Evolutionary conservation across 2,113 vertebrate genomes (phyloP), one percentile per base, ranked within the genome.

Genomic region (Entomyzon cyanotis): DNA sequence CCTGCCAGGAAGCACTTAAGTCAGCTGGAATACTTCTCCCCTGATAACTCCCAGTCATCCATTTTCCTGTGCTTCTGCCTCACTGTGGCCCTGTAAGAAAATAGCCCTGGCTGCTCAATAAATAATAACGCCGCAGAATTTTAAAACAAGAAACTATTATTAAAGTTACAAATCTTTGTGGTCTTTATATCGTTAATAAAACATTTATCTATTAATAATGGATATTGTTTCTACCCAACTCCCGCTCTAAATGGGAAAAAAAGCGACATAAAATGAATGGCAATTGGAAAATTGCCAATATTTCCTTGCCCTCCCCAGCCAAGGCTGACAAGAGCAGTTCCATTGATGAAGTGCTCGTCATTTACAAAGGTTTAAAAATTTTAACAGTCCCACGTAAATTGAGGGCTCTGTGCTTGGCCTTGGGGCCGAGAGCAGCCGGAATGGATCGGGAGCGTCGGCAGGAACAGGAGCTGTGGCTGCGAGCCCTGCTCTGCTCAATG

Each of bases 151-250:
- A 94, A 96, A 93, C 89, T 84, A 91, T 97, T 98, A 98, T 98
- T 98, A 98, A 98, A 97, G 96, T 97, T 97, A 97, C 98, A 98
- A 98, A 98, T 98, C 97, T 97, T 97, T 84, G 80, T 84, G 89
- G 90, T 96, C 97, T 92, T 97, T 97, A 93, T 95, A 84, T 84
- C 53, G 60, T 98, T 96, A 97, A 98, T 98, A 98, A 98, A 98
- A 97, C 95, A 97, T 97, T 85, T 74, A 68, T 94, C 92, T 96
- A 94, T 98, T 97, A 98, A 98, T 98, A 97, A 98, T 97, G 89
- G 87, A 98, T 98, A 92, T 71, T 89, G 88, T 93, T 97, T 97
- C 85, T 85, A 73, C 75, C 75, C 89, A 67, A 59, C 83, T 90
- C 21, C 22, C 65, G 83, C 83, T 96, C 94, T 92, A 94, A 93